Evolutionary conservation across 2,797 vertebrate genomes (phyloP).

Genomic region (Premnoplex brunnescens): DNA sequence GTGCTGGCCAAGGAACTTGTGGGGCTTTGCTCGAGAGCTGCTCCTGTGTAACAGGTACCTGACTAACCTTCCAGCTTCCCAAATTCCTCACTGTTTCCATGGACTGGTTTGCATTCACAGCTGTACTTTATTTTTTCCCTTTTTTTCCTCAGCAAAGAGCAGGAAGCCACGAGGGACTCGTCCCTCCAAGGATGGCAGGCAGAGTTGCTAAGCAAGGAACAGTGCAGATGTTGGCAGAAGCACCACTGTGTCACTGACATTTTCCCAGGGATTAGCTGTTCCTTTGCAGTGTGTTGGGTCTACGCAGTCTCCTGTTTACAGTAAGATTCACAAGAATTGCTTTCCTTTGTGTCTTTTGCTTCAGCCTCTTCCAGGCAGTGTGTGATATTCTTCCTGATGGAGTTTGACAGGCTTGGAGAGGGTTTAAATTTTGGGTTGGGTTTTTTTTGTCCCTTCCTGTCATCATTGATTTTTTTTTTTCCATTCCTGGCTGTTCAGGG

Average conservation of each 20-base stretch:
- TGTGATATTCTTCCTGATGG: neutral
- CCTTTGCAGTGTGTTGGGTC: neutral
- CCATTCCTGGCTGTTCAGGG: neutral
- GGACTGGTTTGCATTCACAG: neutral
- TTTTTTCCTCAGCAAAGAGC: neutral
- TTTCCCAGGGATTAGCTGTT: conserved; percentile 61
- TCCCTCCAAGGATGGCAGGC: neutral
- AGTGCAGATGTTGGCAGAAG: neutral
- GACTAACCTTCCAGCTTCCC: neutral
- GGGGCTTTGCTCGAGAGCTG: neutral
- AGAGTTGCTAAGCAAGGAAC: neutral
- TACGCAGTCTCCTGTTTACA: neutral
- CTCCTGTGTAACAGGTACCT: neutral
- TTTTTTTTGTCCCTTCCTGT: neutral
- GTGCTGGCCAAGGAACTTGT: neutral
- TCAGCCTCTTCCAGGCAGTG: neutral
- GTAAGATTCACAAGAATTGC: neutral
- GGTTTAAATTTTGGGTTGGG: neutral
- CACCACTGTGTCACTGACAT: neutral
- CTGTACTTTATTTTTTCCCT: accelerated
- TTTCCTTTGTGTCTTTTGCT: neutral
- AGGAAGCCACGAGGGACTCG: neutral
- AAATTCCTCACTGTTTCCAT: neutral
- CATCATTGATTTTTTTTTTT: neutral
- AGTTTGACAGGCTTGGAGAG: neutral